Base-by-base conservation (phyloP, 2,888 invertebrate genomes). In the Mesochorus sp. region DNA sequence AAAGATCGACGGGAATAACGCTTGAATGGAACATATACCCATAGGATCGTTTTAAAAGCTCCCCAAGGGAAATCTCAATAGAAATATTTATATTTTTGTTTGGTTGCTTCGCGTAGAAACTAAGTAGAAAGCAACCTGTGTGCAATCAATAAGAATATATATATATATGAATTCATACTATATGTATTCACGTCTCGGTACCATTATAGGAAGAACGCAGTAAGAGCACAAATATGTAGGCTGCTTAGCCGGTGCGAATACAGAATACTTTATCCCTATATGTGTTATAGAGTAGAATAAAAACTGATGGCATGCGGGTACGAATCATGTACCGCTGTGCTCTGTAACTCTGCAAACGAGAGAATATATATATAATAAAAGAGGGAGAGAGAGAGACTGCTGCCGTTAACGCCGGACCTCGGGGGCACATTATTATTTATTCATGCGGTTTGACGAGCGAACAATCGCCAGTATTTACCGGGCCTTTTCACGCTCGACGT, bases 361-460 rank as follows among this genome's bases (percentile, higher is more conserved):
- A 67, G 55, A 64, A 62, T 34, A 53, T 3, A 55, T 39, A 24
- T 28, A 59, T 6, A 26, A 10, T 42, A 59, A 59, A 26, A 4
- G 42, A 71, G 68, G 53, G 14, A 17, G 57, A 51, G 37, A 42
- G 12, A 53, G 37, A 66, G 61, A 66, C 37, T 71, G 76, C 79
- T 51, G 59, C 34, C 57, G 47, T 61, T 47, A 42, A 12, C 24
- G 55, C 62, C 42, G 61, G 62, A 67, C 55, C 74, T 42, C 55
- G 68, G 67, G 74, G 78, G 74, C 53, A 70, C 78, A 82, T 87
- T 88, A 87, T 89, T 89, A 88, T 85, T 88, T 86, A 89, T 89
- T 89, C 89, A 88, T 88, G 88, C 85, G 84, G 84, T 85, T 87
- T 87, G 88, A 88, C 88, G 86, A 87, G 85, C 85, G 88, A 88